Evolutionary conservation across 1,140 invertebrate genomes (phyloP), one percentile per base, ranked within the genome.

Genomic region (Phymorhynchus buccinoides): DNA sequence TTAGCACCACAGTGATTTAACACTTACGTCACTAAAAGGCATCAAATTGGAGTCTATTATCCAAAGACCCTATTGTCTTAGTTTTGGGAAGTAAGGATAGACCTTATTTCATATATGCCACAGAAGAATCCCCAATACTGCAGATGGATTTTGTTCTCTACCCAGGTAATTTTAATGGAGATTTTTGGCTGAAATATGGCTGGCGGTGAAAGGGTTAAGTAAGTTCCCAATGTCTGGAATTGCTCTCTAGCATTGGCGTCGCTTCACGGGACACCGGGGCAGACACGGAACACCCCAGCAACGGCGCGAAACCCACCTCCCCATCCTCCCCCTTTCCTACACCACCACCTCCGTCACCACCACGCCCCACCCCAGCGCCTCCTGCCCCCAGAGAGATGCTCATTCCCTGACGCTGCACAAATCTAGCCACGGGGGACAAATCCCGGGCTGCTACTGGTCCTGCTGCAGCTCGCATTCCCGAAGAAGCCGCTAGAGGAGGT

Each of bases 241-340:
- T 86, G 41, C 81, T 80, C 48, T 86, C 85, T 41, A 86, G 52
- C 81, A 86, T 84, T 41, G 85, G 85, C 16, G 82, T 84, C 73
- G 44, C 3, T 42, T 84, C 85, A 12, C 80, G 66, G 22, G 71
- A 80, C 0, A 56, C 22, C 44, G 39, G 71, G 62, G 27, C 39
- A 52, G 14, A 9, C 18, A 32, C 42, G 44, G 82, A 32, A 9
- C 30, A 62, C 62, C n/a, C 75, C 80, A 42, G 1, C 56, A 22
- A 27, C 18, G 56, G 56, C 56, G n/a, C 14, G 6, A 62, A 62
- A 62, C 56, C n/a, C 56, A 62, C 1, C 22, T 14, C 56, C 56
- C 22, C 56, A 22, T 62, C 56, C 56, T 62, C 56, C 6, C 6
- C 44, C 44, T 18, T 48, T 18, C 44, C 44, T 48, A 18, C 44